Evolutionary conservation across 2,797 vertebrate genomes (phyloP), one percentile per base, ranked within the genome.

Genomic region (Chelon auratus): DNA sequence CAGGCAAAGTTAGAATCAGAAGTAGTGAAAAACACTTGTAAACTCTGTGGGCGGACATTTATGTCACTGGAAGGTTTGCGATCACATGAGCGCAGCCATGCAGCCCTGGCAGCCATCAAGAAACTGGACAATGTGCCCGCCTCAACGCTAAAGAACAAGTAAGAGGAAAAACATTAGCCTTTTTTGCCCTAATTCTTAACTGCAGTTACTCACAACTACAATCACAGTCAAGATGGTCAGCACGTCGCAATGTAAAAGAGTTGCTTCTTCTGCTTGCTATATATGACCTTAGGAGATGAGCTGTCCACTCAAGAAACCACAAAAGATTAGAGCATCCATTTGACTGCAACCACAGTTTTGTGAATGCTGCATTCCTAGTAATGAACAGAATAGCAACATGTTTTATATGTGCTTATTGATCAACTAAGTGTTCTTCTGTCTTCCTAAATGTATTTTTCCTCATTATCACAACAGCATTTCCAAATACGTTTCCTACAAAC

Each of bases 51-150:
- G 65, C 92, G 88, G 68, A 91, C 93, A 36, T 96, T 97, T 91
- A 96, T 94, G 94, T 97, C 96, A 70, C 89, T 95, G 89, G 95
- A 93, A 91, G 95, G 95, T 87, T 92, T 97, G 83, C 96, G 94
- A 64, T 95, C 94, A 39, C 97, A 97, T 0, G 95, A 96, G 91
- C 95, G 94, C 87, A 96, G 96, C 92, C 97, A 97, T 26, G 94
- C 95, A 73, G 95, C 96, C 80, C 62, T 96, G 84, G 95, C 96
- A 57, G 87, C 96, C 77, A 92, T 96, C 72, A 93, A 79, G 78
- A 96, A 95, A 86, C 91, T 95, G 90, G 93, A 95, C 77, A 91
- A 90, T 59, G 90, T 92, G 78, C 93, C 94, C 83, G 77, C 92
- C 64, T 94, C 95, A 68, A 91, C 89, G 65, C 91, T 95, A 85